Percentiles rank a stretch among this genome's conserved stretches.
phyloP scores from a whole-genome alignment of 2,888 invertebrate species.

The Malachius bipustulatus region DNA sequence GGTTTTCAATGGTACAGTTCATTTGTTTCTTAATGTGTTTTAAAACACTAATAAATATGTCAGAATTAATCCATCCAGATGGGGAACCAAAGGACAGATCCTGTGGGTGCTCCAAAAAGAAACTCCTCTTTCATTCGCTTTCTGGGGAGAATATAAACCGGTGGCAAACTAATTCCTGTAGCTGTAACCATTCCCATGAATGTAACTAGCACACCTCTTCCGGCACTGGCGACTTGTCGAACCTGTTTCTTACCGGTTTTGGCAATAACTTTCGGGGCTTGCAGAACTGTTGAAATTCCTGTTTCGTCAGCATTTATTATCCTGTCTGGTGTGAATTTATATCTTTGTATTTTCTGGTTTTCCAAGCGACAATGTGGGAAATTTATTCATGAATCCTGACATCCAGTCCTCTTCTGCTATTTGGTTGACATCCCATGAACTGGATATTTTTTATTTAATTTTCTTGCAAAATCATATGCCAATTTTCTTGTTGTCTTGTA shows the following conservation, averaged over 20 bases:
- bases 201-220: conserved; percentile 13
- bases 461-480: conserved; percentile 19
- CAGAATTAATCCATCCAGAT: conserved; percentile 18
- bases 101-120: conserved; percentile 16
- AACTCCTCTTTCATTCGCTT: conserved; percentile 16
- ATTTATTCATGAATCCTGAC: conserved; percentile 4
- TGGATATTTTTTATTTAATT: conserved; percentile 12
- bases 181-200: conserved; percentile 19
- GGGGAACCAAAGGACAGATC: conserved; percentile 14
- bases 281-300: conserved; percentile 21
- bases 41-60: conserved; percentile 14
- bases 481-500: conserved; percentile 12
- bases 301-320: conserved; percentile 23
- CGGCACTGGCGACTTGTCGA: conserved; percentile 13
- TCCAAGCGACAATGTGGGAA: conserved; percentile 17
- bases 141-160: conserved; percentile 18
- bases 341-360: conserved; percentile 21
- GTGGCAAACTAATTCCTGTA: conserved; percentile 15
- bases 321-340: conserved; percentile 15
- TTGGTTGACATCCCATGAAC: conserved; percentile 15
- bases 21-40: conserved; percentile 12
- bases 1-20: not conserved
- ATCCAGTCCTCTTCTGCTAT: conserved; percentile 21
- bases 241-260: conserved; percentile 13
- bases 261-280: conserved; percentile 20